phyloP scores from a whole-genome alignment of 2,888 invertebrate genomes.

The Stictocephala bisonia region DNA sequence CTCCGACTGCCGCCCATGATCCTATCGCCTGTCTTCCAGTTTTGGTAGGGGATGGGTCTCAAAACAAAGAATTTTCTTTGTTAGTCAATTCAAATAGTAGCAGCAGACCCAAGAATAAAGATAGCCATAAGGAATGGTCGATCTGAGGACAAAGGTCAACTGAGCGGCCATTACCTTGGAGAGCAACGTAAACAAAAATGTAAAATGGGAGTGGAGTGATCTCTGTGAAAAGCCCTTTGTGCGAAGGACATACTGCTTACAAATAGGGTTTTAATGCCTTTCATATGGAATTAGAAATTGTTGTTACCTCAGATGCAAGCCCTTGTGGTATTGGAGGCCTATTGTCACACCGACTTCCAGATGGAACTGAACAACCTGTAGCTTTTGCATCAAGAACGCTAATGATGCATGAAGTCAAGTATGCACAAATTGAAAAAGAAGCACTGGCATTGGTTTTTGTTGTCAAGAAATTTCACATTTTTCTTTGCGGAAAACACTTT shows the following conservation, averaged over 20 bases:
- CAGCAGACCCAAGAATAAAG: too few species aligned
- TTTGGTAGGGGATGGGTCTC: too few species aligned
- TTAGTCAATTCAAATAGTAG: too few species aligned
- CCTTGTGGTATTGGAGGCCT: not conserved
- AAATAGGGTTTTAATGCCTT: not conserved
- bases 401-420: constrained; percentile 61
- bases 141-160: too few species aligned
- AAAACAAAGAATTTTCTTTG: too few species aligned
- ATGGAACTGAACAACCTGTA: not conserved
- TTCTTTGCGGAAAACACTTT: constrained; percentile 64
- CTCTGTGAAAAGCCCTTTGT: not conserved
- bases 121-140: too few species aligned
- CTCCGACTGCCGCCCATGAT: too few species aligned
- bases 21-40: too few species aligned
- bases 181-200: not conserved
- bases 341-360: not conserved
- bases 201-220: not conserved
- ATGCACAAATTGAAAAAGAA: constrained; percentile 63
- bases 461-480: constrained; percentile 63
- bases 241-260: not conserved
- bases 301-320: not conserved
- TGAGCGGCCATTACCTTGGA: too few species aligned
- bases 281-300: not conserved
- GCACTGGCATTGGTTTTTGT: constrained; percentile 64
- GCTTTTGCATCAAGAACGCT: constrained; percentile 55